These are phyloP conservation scores for Scolopax bukidnonensis DNA, from an alignment of 2,797 vertebrate species.

Conservation along the genomic window DNA sequence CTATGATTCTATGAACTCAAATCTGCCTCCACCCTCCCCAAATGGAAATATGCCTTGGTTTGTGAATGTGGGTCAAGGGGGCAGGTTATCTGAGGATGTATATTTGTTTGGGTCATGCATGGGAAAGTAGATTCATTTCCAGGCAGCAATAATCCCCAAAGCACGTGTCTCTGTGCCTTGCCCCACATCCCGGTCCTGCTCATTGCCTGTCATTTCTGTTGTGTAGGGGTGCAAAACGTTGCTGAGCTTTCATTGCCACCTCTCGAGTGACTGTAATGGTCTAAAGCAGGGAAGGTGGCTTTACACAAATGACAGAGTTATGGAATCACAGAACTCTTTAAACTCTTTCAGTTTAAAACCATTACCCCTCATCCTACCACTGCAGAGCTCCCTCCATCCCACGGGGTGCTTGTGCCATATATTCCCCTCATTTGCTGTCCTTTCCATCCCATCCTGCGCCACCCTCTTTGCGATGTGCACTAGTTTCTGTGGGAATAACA, in stretches of 20 bases:
- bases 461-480: rapidly evolving
- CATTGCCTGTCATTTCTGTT: not conserved
- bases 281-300: rapidly evolving
- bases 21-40: not conserved
- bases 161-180: not conserved
- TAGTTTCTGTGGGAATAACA: not conserved
- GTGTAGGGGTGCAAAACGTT: rapidly evolving
- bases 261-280: not conserved
- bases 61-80: not conserved
- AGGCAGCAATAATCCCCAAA: not conserved
- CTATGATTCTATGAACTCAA: not conserved
- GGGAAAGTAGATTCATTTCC: not conserved
- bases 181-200: not conserved
- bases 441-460: rapidly evolving
- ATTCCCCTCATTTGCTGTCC: not conserved
- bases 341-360: not conserved
- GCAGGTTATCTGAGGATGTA: not conserved
- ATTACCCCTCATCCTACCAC: not conserved
- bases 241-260: not conserved
- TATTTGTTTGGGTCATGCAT: not conserved
- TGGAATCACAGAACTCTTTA: not conserved
- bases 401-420: not conserved
- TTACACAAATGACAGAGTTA: not conserved
- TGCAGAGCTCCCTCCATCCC: not conserved
- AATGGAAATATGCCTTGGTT: not conserved